phyloP scores from a whole-genome alignment of 2,113 vertebrate genomes.

The Steatornis caripensis region DNA sequence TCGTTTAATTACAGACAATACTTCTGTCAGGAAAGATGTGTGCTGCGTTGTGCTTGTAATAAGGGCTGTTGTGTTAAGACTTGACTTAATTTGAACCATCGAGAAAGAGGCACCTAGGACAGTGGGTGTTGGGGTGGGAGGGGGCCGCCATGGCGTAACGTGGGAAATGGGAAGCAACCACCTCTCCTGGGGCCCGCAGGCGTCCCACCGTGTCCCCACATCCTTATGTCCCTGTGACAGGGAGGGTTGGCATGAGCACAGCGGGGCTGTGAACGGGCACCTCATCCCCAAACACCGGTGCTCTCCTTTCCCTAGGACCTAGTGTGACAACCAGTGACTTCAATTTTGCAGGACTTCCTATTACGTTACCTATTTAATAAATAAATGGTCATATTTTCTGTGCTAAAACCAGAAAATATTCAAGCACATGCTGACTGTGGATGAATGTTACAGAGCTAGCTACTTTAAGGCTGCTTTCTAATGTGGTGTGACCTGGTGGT shows the following conservation, averaged over 20 bases:
- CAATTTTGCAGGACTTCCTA: neutral
- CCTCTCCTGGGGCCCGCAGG: rapidly evolving
- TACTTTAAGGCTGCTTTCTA: neutral
- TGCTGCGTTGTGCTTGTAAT: neutral
- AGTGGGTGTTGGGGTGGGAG: neutral
- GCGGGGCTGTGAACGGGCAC: rapidly evolving
- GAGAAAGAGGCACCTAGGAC: neutral
- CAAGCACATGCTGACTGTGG: neutral
- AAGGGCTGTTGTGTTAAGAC: neutral
- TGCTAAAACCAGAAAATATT: neutral
- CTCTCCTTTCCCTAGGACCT: too few relatives aligned
- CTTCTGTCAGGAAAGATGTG: neutral
- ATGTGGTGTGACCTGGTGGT: neutral
- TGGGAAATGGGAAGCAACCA: neutral
- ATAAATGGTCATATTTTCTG: neutral
- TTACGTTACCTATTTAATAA: neutral
- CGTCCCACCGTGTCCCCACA: too few relatives aligned
- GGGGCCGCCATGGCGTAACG: rapidly evolving
- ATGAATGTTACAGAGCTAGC: neutral
- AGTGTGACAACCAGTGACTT: rapidly evolving
- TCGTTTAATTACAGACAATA: neutral
- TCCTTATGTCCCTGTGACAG: rapidly evolving
- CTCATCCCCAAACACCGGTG: neutral
- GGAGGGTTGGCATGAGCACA: too few relatives aligned
- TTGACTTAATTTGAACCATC: neutral